Evolutionary conservation across 2,888 invertebrate genomes (phyloP).

Genomic region (Drosophila leonis): DNA sequence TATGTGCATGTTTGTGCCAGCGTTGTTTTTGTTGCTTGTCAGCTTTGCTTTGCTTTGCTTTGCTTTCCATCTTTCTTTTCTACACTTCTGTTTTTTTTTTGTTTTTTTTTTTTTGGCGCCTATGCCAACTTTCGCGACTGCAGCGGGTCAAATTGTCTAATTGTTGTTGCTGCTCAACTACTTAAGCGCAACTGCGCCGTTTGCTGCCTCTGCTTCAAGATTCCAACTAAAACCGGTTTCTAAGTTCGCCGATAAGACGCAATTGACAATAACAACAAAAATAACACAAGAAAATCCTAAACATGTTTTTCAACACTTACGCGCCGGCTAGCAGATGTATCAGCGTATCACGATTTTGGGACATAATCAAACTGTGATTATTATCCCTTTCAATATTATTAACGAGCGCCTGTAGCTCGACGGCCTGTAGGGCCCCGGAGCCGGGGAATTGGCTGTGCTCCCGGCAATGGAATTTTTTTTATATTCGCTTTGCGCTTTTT

Average conservation of each 20-base stretch:
- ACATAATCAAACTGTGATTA: conserved; percentile 72
- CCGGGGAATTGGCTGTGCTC: conserved; percentile 40
- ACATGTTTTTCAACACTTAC: conserved; percentile 88
- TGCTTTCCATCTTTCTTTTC: conserved; percentile 24
- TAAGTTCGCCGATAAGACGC: conserved; percentile 40
- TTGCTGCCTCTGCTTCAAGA: conserved; percentile 23
- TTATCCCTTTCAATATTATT: conserved; percentile 2
- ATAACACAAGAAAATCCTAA: conserved; percentile 2
- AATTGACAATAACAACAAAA: conserved; percentile 36
- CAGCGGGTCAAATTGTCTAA: conserved; percentile 49
- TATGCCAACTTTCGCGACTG: conserved; percentile 56
- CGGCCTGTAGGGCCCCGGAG: conserved; percentile 24
- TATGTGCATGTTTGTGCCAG: neutral
- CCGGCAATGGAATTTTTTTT: conserved; percentile 51
- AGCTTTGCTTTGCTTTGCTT: conserved; percentile 39
- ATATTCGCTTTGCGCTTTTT: conserved; percentile 26
- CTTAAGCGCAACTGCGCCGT: conserved; percentile 68
- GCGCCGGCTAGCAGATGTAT: conserved; percentile 98
- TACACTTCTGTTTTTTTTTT: conserved; percentile 7
- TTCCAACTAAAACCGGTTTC: conserved; percentile 49
- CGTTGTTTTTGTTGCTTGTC: conserved; percentile 27
- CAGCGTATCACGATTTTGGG: conserved; percentile 91
- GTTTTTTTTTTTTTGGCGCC: conserved; percentile 55
- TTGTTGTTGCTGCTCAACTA: conserved; percentile 44
- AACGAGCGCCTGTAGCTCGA: conserved; percentile 18